These are phyloP conservation scores for Coregonus clupeaformis DNA, from an alignment of 2,113 vertebrate species.

Conservation along the genomic window DNA sequence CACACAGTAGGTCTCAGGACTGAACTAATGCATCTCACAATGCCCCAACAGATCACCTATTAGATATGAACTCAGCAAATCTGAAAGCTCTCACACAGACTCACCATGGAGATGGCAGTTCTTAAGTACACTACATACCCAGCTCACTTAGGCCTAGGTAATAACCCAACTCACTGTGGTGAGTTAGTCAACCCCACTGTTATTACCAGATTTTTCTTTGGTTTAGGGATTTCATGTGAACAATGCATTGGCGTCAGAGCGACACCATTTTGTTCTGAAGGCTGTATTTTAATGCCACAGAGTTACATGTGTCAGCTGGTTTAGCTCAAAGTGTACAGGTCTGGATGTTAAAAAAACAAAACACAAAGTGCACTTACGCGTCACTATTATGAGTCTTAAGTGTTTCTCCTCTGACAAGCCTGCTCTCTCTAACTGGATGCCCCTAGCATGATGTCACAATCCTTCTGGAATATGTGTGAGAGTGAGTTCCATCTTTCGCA, in stretches of 20 bases:
- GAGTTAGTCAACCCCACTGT: conserved; percentile 28
- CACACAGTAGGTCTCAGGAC: background rate
- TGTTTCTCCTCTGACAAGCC: conserved; percentile 1
- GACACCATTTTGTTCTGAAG: conserved; percentile 14
- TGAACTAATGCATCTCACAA: conserved; percentile 24
- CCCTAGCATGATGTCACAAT: conserved; percentile 43
- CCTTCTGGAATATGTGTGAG: conserved; percentile 31
- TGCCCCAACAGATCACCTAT: conserved; percentile 33
- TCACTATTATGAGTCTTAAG: background rate
- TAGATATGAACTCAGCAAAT: conserved; percentile 40
- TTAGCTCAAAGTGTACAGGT: background rate
- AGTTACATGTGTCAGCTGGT: conserved; percentile 34
- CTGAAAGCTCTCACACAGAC: background rate
- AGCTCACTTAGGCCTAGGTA: background rate
- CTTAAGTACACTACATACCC: background rate
- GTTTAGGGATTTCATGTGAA: conserved; percentile 54
- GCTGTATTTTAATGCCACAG: conserved; percentile 21
- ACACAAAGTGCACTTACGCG: background rate
- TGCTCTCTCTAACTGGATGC: conserved; percentile 5
- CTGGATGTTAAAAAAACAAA: too few relatives aligned
- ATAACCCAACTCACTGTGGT: conserved; percentile 11
- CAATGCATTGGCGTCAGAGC: conserved; percentile 40
- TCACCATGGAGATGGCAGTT: background rate
- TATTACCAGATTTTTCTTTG: conserved; percentile 50
- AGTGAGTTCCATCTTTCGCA: conserved; percentile 50